Percentiles rank a stretch among this genome's conserved stretches.
Conservation (phyloP, 2,797 vertebrate species). For the Brotogeris chrysoptera region DNA sequence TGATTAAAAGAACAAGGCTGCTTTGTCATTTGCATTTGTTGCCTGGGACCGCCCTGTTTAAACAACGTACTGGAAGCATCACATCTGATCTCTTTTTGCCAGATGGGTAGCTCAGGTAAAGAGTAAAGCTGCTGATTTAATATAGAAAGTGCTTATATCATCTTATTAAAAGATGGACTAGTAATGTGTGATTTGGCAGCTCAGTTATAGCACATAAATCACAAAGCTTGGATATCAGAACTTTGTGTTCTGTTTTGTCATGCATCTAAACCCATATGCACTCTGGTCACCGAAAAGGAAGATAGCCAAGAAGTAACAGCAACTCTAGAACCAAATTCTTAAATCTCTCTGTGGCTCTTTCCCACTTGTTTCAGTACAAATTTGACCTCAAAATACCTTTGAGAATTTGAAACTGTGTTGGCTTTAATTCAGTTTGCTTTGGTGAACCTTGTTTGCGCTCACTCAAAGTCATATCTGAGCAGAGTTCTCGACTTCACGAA, state of each 20-base stretch:
- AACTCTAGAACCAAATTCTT: background rate
- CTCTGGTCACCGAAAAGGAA: background rate
- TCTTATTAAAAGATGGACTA: background rate
- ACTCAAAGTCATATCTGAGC: background rate
- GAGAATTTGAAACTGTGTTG: background rate
- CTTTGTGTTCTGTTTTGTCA: background rate
- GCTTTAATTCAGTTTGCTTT: background rate
- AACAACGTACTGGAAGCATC: background rate
- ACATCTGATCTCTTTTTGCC: background rate
- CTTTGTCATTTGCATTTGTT: background rate
- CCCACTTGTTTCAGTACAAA: background rate
- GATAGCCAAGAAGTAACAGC: background rate
- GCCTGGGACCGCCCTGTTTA: background rate
- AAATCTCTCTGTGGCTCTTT: background rate
- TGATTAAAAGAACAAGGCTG: background rate
- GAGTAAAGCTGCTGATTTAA: background rate
- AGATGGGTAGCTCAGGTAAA: background rate
- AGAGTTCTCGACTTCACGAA: background rate
- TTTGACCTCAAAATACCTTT: background rate
- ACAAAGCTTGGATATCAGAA: background rate
- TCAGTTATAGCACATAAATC: background rate
- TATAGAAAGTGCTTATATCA: background rate
- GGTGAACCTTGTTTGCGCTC: background rate
- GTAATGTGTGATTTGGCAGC: background rate
- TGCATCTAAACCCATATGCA: rapidly evolving